phyloP scores from a whole-genome alignment of 2,797 vertebrate genomes.

The Aulostomus chinensis region DNA sequence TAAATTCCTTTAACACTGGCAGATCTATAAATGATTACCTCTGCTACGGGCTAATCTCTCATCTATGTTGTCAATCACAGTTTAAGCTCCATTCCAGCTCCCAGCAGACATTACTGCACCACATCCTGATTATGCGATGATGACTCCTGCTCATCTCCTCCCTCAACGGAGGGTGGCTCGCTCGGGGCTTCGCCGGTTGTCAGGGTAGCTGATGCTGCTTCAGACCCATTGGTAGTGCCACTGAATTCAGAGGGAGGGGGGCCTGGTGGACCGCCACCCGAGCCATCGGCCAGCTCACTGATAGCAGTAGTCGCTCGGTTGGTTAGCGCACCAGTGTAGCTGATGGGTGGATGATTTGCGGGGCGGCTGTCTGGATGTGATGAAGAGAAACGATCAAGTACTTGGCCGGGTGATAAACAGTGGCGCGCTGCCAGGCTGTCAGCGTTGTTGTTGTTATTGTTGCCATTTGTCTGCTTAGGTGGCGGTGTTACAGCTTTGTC shows the following conservation, averaged over 20 bases:
- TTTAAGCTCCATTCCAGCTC: neutral
- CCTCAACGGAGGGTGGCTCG: neutral
- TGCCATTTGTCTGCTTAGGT: constrained; percentile 33
- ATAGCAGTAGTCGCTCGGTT: too few species aligned
- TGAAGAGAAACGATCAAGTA: too few species aligned
- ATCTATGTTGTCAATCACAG: neutral
- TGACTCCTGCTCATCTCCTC: neutral
- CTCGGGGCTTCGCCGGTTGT: neutral
- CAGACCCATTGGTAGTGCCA: neutral
- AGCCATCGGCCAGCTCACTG: neutral
- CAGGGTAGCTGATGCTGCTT: neutral
- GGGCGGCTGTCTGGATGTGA: too few species aligned
- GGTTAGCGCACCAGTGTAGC: too few species aligned
- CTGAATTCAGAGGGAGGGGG: neutral
- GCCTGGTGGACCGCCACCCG: neutral
- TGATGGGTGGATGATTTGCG: too few species aligned
- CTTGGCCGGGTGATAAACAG: too few species aligned
- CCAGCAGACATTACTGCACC: neutral
- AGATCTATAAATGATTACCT: too few species aligned
- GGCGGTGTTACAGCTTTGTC: neutral
- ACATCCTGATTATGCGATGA: neutral
- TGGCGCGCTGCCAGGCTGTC: too few species aligned
- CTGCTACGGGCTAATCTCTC: neutral
- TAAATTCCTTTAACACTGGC: too few species aligned
- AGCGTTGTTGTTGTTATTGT: constrained; percentile 59